phyloP scores from a whole-genome alignment of 2,888 invertebrate genomes.

The Globia sparganii region DNA sequence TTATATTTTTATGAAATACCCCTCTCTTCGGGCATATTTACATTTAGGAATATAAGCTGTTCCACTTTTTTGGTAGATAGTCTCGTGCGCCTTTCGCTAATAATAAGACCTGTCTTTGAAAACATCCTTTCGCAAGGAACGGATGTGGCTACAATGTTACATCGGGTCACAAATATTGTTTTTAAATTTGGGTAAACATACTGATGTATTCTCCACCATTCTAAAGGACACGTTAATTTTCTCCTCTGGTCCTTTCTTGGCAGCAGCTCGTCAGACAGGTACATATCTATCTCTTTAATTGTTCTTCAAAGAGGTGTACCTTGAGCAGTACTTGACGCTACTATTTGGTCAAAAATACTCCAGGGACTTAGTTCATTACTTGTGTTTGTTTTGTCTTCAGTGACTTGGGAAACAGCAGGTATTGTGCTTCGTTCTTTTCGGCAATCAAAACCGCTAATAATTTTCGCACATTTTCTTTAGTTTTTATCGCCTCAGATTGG shows the following conservation, averaged over 20 bases:
- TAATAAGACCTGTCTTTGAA: constrained; percentile 13
- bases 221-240: constrained; percentile 16
- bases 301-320: constrained; percentile 26
- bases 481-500: constrained; percentile 14
- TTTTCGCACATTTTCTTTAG: constrained; percentile 17
- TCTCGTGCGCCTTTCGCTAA: constrained; percentile 15
- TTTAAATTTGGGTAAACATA: constrained; percentile 8
- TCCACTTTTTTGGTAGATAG: constrained; percentile 10
- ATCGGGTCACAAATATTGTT: background rate
- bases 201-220: constrained; percentile 6
- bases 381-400: background rate
- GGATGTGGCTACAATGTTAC: constrained; percentile 13
- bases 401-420: background rate
- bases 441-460: constrained; percentile 19
- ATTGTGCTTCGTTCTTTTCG: constrained; percentile 5
- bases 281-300: constrained; percentile 36
- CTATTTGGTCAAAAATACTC: constrained; percentile 3
- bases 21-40: constrained; percentile 7
- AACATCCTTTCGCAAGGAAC: constrained; percentile 4
- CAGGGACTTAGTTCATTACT: constrained; percentile 15
- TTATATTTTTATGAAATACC: background rate
- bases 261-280: constrained; percentile 20
- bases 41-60: constrained; percentile 6
- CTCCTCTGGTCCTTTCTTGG: constrained; percentile 3
- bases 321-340: background rate